Conservation (phyloP, 2,113 vertebrate species). For the Plotosus lineatus region DNA sequence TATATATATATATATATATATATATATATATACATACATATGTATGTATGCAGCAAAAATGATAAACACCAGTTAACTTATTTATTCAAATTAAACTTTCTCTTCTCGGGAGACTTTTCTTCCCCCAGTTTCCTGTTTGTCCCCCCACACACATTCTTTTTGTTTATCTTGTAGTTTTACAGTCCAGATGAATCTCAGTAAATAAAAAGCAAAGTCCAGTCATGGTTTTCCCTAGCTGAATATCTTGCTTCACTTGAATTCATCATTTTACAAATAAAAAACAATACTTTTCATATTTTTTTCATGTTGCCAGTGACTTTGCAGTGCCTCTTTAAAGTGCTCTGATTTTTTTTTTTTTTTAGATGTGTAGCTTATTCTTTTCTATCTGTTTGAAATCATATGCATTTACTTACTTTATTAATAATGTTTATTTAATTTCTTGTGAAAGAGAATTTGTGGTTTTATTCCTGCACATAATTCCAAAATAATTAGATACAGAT, state of each 20-base stretch:
- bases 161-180: not conserved
- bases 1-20: too few species aligned
- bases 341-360: not conserved
- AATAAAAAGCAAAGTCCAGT: not conserved
- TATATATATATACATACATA: too few species aligned
- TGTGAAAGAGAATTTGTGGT: too few species aligned
- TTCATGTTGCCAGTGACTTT: not conserved
- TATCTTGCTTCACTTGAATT: not conserved
- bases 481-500: not conserved
- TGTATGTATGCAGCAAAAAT: not conserved
- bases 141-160: too few species aligned
- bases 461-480: not conserved
- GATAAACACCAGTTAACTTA: not conserved
- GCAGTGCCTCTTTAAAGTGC: not conserved
- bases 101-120: not conserved
- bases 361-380: not conserved
- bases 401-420: not conserved
- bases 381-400: not conserved
- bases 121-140: not conserved
- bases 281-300: not conserved
- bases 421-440: not conserved
- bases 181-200: not conserved
- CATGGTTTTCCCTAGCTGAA: not conserved
- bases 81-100: not conserved
- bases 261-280: not conserved